Percentiles rank a stretch among this genome's conserved stretches.
phyloP scores from a whole-genome alignment of 1,140 invertebrate genomes.

The Listronotus bonariensis region DNA sequence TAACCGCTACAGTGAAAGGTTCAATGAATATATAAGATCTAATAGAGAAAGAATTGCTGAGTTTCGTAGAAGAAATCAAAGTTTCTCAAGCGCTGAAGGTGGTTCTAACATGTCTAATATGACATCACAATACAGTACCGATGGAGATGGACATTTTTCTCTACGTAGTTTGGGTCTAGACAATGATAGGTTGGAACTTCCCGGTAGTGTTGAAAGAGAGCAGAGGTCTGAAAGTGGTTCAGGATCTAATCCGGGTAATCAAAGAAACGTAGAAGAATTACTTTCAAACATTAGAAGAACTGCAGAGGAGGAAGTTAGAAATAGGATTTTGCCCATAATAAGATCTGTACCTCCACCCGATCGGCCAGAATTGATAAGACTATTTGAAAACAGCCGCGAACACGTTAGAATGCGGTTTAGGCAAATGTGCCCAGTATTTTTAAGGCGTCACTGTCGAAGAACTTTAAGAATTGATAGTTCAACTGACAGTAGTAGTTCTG shows the following conservation, averaged over 20 bases:
- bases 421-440: constrained; percentile 44
- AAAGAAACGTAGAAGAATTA: constrained; percentile 35
- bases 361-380: constrained; percentile 43
- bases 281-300: constrained; percentile 40
- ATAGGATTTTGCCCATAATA: constrained; percentile 45
- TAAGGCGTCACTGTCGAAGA: constrained; percentile 36
- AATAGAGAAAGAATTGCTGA: constrained; percentile 24
- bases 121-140: background rate
- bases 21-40: constrained; percentile 23
- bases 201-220: background rate
- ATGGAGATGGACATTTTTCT: constrained; percentile 3
- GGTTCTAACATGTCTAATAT: background rate
- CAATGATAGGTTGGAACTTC: background rate
- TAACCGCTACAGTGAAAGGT: constrained; percentile 19
- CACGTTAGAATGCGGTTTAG: constrained; percentile 40
- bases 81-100: constrained; percentile 10
- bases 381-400: constrained; percentile 46
- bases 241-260: constrained; percentile 11
- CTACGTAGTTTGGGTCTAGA: background rate
- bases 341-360: constrained; percentile 42
- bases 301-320: constrained; percentile 43
- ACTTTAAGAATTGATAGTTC: constrained; percentile 40
- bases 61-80: constrained; percentile 18
- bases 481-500: constrained; percentile 48
- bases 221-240: constrained; percentile 3